These are phyloP conservation scores for Epirrhoe tristata DNA, from an alignment of 2,888 invertebrate species.

Conservation along the genomic window DNA sequence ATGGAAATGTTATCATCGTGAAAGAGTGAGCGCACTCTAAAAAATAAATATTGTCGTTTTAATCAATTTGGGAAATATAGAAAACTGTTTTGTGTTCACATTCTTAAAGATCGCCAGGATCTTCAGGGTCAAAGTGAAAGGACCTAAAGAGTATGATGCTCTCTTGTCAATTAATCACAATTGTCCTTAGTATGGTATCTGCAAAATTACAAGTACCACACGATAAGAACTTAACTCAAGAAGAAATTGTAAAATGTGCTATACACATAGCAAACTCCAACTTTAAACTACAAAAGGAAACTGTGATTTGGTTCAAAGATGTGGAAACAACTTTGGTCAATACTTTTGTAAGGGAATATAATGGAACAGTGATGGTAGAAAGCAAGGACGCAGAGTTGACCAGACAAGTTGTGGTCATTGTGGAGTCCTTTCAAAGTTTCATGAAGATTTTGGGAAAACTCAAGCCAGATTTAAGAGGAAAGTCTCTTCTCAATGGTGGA, in stretches of 20 bases:
- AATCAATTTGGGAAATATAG: too few species aligned
- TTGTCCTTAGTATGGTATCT: constrained; percentile 27
- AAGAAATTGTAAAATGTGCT: constrained; percentile 53
- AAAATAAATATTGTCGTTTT: too few species aligned
- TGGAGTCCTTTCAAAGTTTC: constrained; percentile 61
- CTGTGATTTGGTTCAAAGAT: constrained; percentile 58
- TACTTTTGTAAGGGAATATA: constrained; percentile 57
- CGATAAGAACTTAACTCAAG: constrained; percentile 35
- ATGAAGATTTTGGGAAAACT: constrained; percentile 55
- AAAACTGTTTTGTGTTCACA: too few species aligned
- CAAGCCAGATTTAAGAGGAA: constrained; percentile 66
- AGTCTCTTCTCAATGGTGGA: constrained; percentile 59
- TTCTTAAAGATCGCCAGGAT: too few species aligned
- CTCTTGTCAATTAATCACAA: constrained; percentile 15
- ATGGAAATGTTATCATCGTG: too few species aligned
- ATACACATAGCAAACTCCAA: constrained; percentile 61
- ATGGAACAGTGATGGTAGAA: constrained; percentile 63
- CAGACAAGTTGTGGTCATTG: constrained; percentile 64
- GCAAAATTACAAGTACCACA: constrained; percentile 35
- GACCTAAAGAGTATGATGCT: constrained; percentile 12
- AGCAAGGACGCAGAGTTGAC: constrained; percentile 53
- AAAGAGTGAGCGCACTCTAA: too few species aligned
- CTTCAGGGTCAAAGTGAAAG: too few species aligned
- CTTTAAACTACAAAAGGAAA: constrained; percentile 58
- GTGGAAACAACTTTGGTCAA: constrained; percentile 54